phyloP scores from a whole-genome alignment of 2,888 invertebrate genomes.

The Drosophila paracracens region DNA sequence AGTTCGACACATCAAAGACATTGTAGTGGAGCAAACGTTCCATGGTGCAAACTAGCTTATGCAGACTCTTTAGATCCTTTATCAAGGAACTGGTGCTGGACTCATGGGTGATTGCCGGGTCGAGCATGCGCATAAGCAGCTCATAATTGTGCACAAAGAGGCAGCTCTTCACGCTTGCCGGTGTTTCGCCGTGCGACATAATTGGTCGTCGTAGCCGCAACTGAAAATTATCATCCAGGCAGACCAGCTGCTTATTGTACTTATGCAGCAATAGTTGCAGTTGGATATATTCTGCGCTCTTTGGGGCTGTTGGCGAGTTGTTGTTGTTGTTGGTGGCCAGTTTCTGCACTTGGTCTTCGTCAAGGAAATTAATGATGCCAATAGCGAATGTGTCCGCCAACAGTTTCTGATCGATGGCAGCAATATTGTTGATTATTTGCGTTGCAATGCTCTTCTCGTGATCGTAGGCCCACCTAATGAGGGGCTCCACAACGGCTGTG shows the following conservation, averaged over 20 bases:
- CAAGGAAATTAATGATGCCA: constrained; percentile 82
- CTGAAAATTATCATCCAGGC: constrained; percentile 60
- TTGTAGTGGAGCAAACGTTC: constrained; percentile 74
- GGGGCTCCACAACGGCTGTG: constrained; percentile 59
- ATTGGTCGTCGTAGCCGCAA: not conserved
- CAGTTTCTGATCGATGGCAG: constrained; percentile 67
- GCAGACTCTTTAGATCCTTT: constrained; percentile 66
- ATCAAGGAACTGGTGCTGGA: constrained; percentile 57
- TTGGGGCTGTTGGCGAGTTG: not conserved
- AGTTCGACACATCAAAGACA: constrained; percentile 68
- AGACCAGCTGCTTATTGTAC: constrained; percentile 77
- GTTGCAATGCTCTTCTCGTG: constrained; percentile 62
- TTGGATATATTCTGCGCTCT: not conserved
- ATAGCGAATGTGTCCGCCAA: constrained; percentile 81
- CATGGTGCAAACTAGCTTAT: constrained; percentile 70
- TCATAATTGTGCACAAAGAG: constrained; percentile 81
- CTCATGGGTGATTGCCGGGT: constrained; percentile 67
- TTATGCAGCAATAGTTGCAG: constrained; percentile 70
- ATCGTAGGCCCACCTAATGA: constrained; percentile 76
- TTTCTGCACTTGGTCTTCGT: constrained; percentile 51
- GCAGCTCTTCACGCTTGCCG: constrained; percentile 61
- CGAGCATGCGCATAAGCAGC: constrained; percentile 79
- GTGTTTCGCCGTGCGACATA: not conserved
- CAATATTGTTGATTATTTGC: constrained; percentile 76
- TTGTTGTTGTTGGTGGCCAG: constrained; percentile 1